These are phyloP conservation scores for Hartigia nigra DNA, from an alignment of 2,888 invertebrate species.

Conservation along the genomic window DNA sequence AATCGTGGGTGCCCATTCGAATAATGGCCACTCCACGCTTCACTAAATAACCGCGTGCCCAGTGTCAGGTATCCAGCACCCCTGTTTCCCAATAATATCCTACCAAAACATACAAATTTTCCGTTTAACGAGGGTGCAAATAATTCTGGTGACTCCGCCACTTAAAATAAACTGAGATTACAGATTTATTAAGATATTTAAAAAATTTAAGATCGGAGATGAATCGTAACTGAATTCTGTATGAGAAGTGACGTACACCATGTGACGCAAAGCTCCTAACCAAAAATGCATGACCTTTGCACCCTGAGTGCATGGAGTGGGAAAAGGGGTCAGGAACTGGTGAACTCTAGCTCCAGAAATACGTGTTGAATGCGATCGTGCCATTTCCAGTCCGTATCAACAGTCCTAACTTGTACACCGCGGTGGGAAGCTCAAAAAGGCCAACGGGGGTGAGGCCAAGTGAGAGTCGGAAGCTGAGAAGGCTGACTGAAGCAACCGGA, in stretches of 20 bases:
- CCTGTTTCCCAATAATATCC: not conserved
- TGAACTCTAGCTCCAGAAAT: not conserved
- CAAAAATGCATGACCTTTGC: not conserved
- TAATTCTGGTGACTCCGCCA: too few species aligned
- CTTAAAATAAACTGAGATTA: not conserved
- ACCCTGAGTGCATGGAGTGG: not conserved
- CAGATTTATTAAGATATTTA: not conserved
- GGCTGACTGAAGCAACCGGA: not conserved
- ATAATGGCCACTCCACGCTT: conserved; percentile 47
- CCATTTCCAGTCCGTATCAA: not conserved
- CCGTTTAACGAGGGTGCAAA: too few species aligned
- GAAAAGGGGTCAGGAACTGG: not conserved
- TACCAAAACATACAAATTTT: not conserved
- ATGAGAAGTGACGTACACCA: not conserved
- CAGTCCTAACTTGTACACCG: not conserved
- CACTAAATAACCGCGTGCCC: conserved; percentile 46
- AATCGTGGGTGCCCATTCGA: conserved; percentile 53
- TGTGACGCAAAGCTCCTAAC: not conserved
- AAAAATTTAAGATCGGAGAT: not conserved
- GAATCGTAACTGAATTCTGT: not conserved
- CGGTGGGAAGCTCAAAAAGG: not conserved
- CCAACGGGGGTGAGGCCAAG: not conserved
- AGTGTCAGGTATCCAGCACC: not conserved
- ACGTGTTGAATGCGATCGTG: not conserved
- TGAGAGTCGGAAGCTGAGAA: not conserved